Evolutionary conservation across 2,797 vertebrate genomes (phyloP).

Genomic region (Peromyscus nudipes): DNA sequence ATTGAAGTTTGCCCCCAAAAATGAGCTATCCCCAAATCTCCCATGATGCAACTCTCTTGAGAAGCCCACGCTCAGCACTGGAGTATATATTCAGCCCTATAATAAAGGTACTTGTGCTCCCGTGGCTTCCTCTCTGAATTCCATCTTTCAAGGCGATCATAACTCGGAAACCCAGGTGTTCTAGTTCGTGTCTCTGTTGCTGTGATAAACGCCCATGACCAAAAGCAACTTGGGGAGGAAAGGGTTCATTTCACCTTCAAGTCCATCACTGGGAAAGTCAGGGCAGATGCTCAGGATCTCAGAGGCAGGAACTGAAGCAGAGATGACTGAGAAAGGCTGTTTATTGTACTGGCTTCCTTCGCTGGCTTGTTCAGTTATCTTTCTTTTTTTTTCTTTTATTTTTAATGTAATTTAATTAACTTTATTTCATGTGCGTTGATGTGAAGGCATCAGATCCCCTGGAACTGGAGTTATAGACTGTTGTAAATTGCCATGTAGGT

Average conservation of each 20-base stretch:
- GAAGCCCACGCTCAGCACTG: neutral
- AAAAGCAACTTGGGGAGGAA: neutral
- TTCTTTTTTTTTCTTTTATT: neutral
- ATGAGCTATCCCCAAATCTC: neutral
- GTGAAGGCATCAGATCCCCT: neutral
- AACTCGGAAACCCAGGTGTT: neutral
- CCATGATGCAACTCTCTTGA: neutral
- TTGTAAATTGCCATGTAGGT: neutral
- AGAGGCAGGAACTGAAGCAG: neutral
- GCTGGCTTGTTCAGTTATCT: neutral
- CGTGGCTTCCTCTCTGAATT: neutral
- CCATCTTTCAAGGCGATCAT: neutral
- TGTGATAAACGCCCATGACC: neutral
- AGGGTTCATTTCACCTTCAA: neutral
- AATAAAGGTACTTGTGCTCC: too few species aligned
- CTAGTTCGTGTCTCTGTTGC: neutral
- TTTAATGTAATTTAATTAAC: neutral
- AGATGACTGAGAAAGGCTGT: neutral
- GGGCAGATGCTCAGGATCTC: neutral
- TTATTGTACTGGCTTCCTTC: neutral
- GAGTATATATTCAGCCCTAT: neutral
- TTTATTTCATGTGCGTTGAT: neutral
- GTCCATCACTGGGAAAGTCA: neutral
- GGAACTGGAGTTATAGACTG: neutral
- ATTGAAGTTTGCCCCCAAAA: neutral